Evolutionary conservation across 2,797 vertebrate genomes (phyloP), one percentile per base, ranked within the genome.

Genomic region (Falco peregrinus): DNA sequence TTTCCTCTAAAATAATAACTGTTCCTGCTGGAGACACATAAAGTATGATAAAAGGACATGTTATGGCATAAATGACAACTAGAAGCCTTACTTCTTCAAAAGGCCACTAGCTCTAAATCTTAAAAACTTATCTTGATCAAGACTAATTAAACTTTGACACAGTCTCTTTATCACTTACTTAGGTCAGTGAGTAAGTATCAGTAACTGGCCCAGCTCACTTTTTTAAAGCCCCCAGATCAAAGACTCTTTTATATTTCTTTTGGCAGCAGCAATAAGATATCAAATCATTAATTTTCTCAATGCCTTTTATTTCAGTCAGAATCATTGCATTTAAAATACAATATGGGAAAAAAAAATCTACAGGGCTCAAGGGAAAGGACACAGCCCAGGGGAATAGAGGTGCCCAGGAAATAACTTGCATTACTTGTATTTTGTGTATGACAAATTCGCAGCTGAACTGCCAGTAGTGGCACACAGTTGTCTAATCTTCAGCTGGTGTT

Each of bases 81-180:
- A 19, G 61, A 89, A 93, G 59, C 43, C 80, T 95, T 95, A 91
- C 56, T 94, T 95, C 89, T 96, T 96, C 96, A 96, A 95, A 94
- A 90, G 82, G 61, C 65, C 45, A 91, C 90, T 86, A 88, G 73
- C 86, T 83, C 70, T 93, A 90, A 96, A 94, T 95, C 94, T 95
- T 73, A 91, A 87, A 90, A 96, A 87, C 28, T 1, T 95, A 95
- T 94, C 84, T 96, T 91, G 87, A 97, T 96, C 94, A 95, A 96
- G 87, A 93, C 94, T 97, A 97, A 97, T 97, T 97, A 96, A 94
- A 89, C 80, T 96, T 92, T 1, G 18, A 94, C 93, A 95, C 69
- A 92, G 82, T 88, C 3, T 0, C 76, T 94, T 94, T 91, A 96
- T 93, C 78, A 96, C 87, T 94, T 79, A 57, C 95, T 91, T 90